Percentiles rank a stretch among this genome's conserved stretches.
phyloP scores from a whole-genome alignment of 1,140 invertebrate genomes.

The Wasmannia auropunctata region DNA sequence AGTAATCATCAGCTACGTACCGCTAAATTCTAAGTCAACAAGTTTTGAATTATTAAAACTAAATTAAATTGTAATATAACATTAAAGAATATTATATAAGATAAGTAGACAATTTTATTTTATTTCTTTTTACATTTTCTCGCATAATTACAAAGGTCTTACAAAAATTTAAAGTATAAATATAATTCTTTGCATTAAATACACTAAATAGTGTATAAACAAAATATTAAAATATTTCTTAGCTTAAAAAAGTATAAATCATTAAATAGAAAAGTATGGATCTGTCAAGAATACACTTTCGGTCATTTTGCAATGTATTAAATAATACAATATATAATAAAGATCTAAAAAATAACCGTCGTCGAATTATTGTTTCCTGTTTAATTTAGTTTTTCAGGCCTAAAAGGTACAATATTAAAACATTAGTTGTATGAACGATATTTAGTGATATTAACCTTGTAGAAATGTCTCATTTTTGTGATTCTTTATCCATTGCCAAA shows the following conservation, averaged over 20 bases:
- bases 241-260: neutral
- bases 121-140: no score
- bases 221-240: neutral
- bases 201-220: neutral
- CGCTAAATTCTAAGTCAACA: no score
- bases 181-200: neutral
- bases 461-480: neutral
- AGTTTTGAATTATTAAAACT: no score
- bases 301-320: neutral
- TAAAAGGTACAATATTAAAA: neutral
- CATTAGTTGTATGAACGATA: neutral
- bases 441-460: neutral
- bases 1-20: no score
- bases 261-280: neutral
- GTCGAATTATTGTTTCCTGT: no score
- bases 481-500: neutral
- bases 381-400: neutral
- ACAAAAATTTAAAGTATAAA: no score
- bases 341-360: neutral
- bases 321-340: no score
- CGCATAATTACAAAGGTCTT: neutral
- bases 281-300: neutral
- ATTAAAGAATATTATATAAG: no score
- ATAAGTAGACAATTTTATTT: no score
- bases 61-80: no score